Percentiles rank a stretch among this genome's conserved stretches.
These are phyloP conservation scores for Idaea biselata DNA, from an alignment of 2,888 invertebrate genomes.

Conservation along the genomic window DNA sequence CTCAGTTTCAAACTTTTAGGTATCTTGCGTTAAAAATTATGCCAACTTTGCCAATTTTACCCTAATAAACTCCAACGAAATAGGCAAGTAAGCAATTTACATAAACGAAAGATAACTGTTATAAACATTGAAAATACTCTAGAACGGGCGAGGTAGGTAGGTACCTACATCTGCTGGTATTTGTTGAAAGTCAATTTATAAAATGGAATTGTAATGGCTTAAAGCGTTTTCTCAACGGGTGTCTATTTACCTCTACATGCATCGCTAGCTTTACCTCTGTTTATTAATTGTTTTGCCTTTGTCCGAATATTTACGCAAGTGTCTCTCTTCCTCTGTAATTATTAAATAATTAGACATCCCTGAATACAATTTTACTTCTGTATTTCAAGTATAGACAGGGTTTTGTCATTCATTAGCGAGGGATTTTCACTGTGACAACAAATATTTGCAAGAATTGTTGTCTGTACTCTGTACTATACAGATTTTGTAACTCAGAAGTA, in stretches of 20 bases:
- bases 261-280: constrained; percentile 19
- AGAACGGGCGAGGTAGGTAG: constrained; percentile 18
- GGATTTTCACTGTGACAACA: no score
- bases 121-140: constrained; percentile 27
- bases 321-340: no score
- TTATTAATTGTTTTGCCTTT: constrained; percentile 10
- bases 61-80: constrained; percentile 14
- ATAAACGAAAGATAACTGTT: constrained; percentile 31
- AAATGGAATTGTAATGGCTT: constrained; percentile 38
- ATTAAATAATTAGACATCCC: no score
- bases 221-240: constrained; percentile 26
- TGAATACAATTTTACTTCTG: no score
- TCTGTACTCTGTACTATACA: no score
- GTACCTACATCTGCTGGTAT: constrained; percentile 19
- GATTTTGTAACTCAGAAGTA: no score
- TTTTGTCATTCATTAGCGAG: no score
- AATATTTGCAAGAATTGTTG: no score
- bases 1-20: constrained; percentile 11
- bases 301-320: not conserved
- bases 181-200: constrained; percentile 40
- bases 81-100: constrained; percentile 22
- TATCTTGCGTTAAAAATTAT: constrained; percentile 3
- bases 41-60: constrained; percentile 18
- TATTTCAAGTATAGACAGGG: no score
- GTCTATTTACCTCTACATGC: constrained; percentile 22